Evolutionary conservation across 1,140 invertebrate species (phyloP).

Genomic region (Rhyzopertha dominica): DNA sequence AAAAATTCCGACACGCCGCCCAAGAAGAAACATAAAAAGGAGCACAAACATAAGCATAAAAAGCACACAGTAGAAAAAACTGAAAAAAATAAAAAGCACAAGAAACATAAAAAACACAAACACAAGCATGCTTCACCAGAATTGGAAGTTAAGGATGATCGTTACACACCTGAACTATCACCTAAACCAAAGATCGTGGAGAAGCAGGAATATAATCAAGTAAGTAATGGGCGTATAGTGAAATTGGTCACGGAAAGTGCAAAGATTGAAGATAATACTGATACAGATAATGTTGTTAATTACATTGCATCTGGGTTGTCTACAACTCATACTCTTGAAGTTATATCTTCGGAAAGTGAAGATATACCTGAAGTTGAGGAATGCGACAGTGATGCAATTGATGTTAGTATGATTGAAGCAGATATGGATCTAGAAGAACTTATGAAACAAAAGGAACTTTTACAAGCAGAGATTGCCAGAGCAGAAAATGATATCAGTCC

Average conservation of each 20-base stretch:
- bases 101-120: slow-evolving; percentile 45
- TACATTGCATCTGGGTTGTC: slow-evolving; percentile 35
- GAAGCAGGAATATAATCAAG: too few species aligned
- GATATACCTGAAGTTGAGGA: slow-evolving; percentile 61
- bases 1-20: not conserved
- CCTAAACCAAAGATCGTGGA: slow-evolving; percentile 16
- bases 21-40: slow-evolving; percentile 42
- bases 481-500: slow-evolving; percentile 49
- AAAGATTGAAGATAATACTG: slow-evolving; percentile 17
- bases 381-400: slow-evolving; percentile 65
- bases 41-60: slow-evolving; percentile 45
- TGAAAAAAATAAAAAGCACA: slow-evolving; percentile 41
- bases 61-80: slow-evolving; percentile 36
- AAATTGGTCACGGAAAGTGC: too few species aligned
- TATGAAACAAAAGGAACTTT: slow-evolving; percentile 78
- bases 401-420: slow-evolving; percentile 72
- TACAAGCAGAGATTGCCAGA: slow-evolving; percentile 58
- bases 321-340: slow-evolving; percentile 48
- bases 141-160: slow-evolving; percentile 30
- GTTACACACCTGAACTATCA: slow-evolving; percentile 42
- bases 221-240: slow-evolving; percentile 3
- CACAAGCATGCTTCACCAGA: slow-evolving; percentile 22
- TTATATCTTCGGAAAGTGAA: slow-evolving; percentile 65
- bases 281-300: slow-evolving; percentile 30
- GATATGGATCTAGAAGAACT: slow-evolving; percentile 83